phyloP scores from a whole-genome alignment of 2,797 vertebrate species.

The Sardinella longiceps region DNA sequence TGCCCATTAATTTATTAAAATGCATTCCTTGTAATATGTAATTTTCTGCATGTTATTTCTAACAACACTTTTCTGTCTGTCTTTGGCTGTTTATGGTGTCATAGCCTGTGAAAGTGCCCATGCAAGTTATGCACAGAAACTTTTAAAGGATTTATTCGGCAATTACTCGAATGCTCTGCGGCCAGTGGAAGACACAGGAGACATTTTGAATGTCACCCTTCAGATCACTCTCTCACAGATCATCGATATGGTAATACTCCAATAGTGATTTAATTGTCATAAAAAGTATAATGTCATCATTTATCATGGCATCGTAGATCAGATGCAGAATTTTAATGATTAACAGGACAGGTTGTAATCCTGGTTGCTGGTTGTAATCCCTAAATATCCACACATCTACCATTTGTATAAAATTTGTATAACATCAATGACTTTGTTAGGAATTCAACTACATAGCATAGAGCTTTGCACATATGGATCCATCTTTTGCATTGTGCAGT shows the following conservation, averaged over 20 bases:
- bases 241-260: constrained; percentile 87
- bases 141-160: constrained; percentile 83
- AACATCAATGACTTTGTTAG: no score
- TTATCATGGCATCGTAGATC: background rate
- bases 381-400: no score
- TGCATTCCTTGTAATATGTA: no score
- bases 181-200: constrained; percentile 87
- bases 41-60: no score
- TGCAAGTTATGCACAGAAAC: constrained; percentile 83
- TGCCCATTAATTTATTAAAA: no score
- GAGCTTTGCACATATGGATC: no score
- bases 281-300: background rate
- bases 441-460: no score
- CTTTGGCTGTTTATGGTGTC: constrained; percentile 30
- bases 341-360: no score
- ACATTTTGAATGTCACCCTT: constrained; percentile 87
- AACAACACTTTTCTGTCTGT: background rate
- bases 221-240: constrained; percentile 92
- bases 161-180: constrained; percentile 82
- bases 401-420: no score
- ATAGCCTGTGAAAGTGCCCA: constrained; percentile 78
- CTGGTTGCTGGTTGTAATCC: no score
- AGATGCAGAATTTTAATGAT: no score
- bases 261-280: background rate
- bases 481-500: no score